These are phyloP conservation scores for Hedychridium roseum DNA, from an alignment of 2,888 invertebrate genomes.

Conservation along the genomic window DNA sequence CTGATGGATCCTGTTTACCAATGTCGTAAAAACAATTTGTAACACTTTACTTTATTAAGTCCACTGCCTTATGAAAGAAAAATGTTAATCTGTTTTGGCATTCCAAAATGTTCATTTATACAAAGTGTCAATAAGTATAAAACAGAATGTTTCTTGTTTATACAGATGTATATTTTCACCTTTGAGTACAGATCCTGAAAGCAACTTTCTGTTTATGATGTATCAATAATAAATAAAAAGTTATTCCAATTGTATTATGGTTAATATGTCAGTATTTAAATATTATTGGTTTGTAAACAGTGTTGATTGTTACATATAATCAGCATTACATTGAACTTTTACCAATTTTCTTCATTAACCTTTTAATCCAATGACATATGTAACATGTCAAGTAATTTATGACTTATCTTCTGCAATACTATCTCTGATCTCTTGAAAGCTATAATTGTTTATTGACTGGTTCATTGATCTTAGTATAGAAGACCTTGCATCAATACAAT, in stretches of 20 bases:
- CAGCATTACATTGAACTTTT: no score
- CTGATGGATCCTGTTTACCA: conserved; percentile 84
- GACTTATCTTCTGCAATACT: no score
- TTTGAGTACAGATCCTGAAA: background rate
- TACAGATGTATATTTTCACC: background rate
- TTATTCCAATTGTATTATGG: background rate
- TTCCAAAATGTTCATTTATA: background rate
- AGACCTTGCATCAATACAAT: no score
- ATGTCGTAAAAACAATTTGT: background rate
- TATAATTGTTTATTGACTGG: no score
- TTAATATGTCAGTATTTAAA: background rate
- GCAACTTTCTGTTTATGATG: background rate
- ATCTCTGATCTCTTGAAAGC: no score
- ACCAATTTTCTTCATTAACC: no score
- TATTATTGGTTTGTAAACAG: no score
- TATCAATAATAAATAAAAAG: background rate
- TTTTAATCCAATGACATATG: no score
- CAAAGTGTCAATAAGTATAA: background rate
- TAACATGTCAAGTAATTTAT: no score
- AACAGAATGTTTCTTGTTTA: background rate
- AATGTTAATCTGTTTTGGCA: background rate
- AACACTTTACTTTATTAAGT: conserved; percentile 4
- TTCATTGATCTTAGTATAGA: no score
- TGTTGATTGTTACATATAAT: no score
- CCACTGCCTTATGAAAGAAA: background rate